Evolutionary conservation across 2,888 invertebrate species (phyloP).

Genomic region (Hyposoter didymator): DNA sequence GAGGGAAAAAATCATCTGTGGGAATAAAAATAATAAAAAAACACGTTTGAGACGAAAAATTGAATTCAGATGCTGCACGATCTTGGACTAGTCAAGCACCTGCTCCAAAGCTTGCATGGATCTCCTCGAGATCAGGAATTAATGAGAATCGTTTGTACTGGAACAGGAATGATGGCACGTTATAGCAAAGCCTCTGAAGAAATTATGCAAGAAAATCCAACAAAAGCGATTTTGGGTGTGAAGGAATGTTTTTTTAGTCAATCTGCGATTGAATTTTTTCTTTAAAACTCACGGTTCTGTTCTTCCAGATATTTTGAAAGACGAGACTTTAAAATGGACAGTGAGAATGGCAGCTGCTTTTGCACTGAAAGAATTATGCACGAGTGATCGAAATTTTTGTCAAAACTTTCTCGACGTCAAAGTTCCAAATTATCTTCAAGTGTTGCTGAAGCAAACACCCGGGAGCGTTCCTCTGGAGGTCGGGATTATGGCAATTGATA

Average conservation of each 20-base stretch:
- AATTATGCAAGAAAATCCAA: constrained; percentile 71
- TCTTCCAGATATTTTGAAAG: constrained; percentile 72
- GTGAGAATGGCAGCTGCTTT: constrained; percentile 74
- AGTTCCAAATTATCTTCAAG: constrained; percentile 71
- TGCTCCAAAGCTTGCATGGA: constrained; percentile 69
- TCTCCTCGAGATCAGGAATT: constrained; percentile 64
- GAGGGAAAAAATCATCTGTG: background rate
- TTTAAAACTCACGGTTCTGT: constrained; percentile 7
- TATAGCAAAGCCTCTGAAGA: constrained; percentile 73
- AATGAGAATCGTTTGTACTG: constrained; percentile 71
- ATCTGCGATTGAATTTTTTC: background rate
- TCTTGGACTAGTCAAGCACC: constrained; percentile 72
- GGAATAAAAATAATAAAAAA: background rate
- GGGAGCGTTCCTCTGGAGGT: constrained; percentile 71
- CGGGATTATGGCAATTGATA: constrained; percentile 68
- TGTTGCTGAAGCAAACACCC: constrained; percentile 68
- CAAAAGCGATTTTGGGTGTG: constrained; percentile 69
- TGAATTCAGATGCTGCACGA: constrained; percentile 72
- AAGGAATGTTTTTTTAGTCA: background rate
- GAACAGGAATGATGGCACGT: constrained; percentile 76
- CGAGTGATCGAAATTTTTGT: constrained; percentile 71
- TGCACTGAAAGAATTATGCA: constrained; percentile 75
- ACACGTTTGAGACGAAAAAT: background rate
- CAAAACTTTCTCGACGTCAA: constrained; percentile 69
- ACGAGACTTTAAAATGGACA: constrained; percentile 72